Evolutionary conservation across 2,113 vertebrate genomes (phyloP).

Genomic region (Trachemys scripta): DNA sequence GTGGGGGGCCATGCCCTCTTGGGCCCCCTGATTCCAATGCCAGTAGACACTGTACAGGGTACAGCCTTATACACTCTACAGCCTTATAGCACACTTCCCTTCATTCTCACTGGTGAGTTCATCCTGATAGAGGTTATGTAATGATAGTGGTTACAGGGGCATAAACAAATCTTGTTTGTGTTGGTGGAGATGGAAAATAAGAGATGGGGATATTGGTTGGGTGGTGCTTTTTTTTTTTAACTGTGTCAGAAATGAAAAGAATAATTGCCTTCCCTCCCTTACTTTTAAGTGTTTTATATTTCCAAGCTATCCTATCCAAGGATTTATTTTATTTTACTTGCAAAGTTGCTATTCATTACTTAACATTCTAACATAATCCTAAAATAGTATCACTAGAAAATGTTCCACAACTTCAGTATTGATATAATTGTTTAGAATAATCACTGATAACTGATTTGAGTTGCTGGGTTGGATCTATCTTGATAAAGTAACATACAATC

Average conservation of each 20-base stretch:
- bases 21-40: too few relatives aligned
- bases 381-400: not conserved
- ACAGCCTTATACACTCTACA: not conserved
- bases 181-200: not conserved
- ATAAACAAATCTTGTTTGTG: not conserved
- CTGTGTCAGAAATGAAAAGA: not conserved
- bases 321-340: not conserved
- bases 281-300: not conserved
- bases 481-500: not conserved
- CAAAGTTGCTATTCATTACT: not conserved
- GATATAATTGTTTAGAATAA: not conserved
- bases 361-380: not conserved
- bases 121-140: not conserved
- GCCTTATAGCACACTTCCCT: not conserved
- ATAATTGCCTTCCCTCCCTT: not conserved
- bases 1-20: too few relatives aligned
- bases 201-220: not conserved
- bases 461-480: not conserved
- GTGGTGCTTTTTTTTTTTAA: not conserved
- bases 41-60: not conserved
- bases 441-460: not conserved
- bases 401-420: not conserved
- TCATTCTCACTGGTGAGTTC: not conserved
- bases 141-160: not conserved
- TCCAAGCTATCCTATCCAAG: not conserved